phyloP scores from a whole-genome alignment of 2,888 invertebrate genomes.

The Crematogaster levior region DNA sequence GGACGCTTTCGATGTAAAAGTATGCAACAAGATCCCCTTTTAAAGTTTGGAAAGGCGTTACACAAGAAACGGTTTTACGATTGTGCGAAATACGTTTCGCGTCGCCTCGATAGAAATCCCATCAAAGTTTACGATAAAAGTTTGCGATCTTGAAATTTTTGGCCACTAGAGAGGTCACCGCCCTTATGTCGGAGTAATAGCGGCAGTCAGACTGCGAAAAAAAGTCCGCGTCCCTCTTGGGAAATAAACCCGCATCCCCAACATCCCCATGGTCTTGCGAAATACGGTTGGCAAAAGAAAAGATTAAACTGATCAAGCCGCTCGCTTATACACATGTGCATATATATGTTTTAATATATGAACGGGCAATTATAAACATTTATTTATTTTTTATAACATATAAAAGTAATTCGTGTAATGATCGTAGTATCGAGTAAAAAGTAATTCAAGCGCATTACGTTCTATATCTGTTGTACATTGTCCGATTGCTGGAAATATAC shows the following conservation, averaged over 20 bases:
- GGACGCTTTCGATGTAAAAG: neutral
- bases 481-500: neutral
- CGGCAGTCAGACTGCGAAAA: constrained; percentile 33
- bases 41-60: constrained; percentile 22
- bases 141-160: constrained; percentile 61
- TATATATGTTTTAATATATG: neutral
- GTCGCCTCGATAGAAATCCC: constrained; percentile 45
- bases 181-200: constrained; percentile 36
- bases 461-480: neutral
- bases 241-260: constrained; percentile 75
- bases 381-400: neutral
- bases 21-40: constrained; percentile 19
- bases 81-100: constrained; percentile 44
- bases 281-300: constrained; percentile 39
- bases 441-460: neutral
- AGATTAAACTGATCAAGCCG: constrained; percentile 51
- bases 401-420: neutral
- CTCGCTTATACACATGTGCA: constrained; percentile 4
- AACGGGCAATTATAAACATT: neutral
- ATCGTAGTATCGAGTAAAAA: neutral
- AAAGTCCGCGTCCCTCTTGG: constrained; percentile 65
- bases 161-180: constrained; percentile 36
- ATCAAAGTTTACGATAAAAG: constrained; percentile 66
- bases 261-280: constrained; percentile 51
- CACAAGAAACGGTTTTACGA: constrained; percentile 27